phyloP scores from a whole-genome alignment of 2,113 vertebrate species.

The Corvus moneduloides region DNA sequence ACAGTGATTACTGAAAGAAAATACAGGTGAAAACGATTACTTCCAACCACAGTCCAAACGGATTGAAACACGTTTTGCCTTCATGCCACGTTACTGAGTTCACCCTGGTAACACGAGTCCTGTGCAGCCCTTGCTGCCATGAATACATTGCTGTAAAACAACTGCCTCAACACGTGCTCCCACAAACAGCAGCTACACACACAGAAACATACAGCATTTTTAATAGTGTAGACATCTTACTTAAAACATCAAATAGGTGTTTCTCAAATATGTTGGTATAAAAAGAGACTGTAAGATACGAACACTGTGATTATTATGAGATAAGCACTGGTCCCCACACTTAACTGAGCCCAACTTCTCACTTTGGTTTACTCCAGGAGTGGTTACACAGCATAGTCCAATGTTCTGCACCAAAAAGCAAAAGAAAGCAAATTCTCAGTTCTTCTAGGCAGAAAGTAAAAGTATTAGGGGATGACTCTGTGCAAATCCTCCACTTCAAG shows the following conservation, averaged over 20 bases:
- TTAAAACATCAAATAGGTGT: background rate
- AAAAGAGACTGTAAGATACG: background rate
- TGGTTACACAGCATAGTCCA: background rate
- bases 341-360: background rate
- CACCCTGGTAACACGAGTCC: fast-evolving
- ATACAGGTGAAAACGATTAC: background rate
- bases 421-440: background rate
- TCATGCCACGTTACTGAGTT: fast-evolving
- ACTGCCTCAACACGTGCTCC: fast-evolving
- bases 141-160: fast-evolving
- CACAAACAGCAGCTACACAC: background rate
- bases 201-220: background rate
- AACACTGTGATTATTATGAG: background rate
- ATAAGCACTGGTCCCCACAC: background rate
- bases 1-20: background rate
- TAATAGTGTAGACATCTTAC: background rate
- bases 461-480: conserved; percentile 68
- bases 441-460: background rate
- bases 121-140: background rate
- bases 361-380: background rate
- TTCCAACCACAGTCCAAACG: background rate
- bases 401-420: background rate
- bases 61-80: background rate
- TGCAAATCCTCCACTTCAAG: conserved; percentile 92
- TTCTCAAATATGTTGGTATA: background rate